Conservation (phyloP, 2,888 invertebrate species). For the Schrankia costaestrigalis region DNA sequence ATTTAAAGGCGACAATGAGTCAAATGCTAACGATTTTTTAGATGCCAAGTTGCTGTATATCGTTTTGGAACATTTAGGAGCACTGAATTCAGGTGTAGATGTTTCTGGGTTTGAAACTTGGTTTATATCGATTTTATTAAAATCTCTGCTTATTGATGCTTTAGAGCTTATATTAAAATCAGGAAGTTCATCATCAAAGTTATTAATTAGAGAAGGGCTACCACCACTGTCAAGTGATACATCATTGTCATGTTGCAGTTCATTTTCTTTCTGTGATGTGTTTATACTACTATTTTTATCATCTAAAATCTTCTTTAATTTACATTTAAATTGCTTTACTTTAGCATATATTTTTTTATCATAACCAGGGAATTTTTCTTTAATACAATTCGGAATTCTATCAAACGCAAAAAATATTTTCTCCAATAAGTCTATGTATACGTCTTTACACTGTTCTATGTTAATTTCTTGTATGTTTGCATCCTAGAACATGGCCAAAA, state of each 20-base stretch:
- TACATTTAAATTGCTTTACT: constrained; percentile 79
- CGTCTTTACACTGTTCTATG: constrained; percentile 63
- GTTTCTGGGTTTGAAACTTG: constrained; percentile 26
- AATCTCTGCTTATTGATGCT: constrained; percentile 35
- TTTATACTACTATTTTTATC: constrained; percentile 54
- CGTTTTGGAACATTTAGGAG: constrained; percentile 43
- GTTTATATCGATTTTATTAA: constrained; percentile 28
- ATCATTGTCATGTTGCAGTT: constrained; percentile 30
- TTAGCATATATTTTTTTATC: constrained; percentile 77
- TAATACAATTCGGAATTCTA: constrained; percentile 82
- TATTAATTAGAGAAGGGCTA: constrained; percentile 37
- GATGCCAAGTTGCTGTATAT: constrained; percentile 48
- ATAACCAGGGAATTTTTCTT: constrained; percentile 82
- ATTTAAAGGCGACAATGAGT: constrained; percentile 47
- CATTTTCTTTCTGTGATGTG: constrained; percentile 20
- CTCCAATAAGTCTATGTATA: constrained; percentile 82
- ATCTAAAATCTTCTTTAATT: constrained; percentile 72
- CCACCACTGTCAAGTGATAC: constrained; percentile 16
- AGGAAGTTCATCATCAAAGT: constrained; percentile 43
- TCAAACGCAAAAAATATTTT: constrained; percentile 83
- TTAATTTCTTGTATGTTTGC: constrained; percentile 32
- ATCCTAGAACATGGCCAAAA: constrained; percentile 35
- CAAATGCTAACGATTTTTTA: constrained; percentile 54
- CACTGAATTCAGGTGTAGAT: constrained; percentile 53
- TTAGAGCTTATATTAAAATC: constrained; percentile 39